These are phyloP conservation scores for Erannis defoliaria DNA, from an alignment of 2,888 invertebrate genomes.

Conservation along the genomic window DNA sequence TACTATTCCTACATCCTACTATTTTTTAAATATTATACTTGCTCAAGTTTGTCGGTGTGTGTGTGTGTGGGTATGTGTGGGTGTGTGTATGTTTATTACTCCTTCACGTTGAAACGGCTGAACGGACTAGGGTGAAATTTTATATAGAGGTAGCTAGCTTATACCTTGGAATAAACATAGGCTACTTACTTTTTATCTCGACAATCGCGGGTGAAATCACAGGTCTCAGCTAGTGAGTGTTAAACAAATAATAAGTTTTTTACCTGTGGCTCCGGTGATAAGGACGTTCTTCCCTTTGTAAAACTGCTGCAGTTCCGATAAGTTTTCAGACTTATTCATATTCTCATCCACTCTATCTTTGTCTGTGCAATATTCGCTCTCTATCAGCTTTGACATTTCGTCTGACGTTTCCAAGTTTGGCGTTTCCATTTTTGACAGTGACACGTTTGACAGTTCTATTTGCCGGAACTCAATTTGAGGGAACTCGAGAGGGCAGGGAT, in stretches of 20 bases:
- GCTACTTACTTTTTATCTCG: too few species aligned
- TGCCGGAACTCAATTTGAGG: conserved; percentile 23
- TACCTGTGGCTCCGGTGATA: conserved; percentile 88
- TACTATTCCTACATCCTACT: too few species aligned
- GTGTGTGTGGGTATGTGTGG: too few species aligned
- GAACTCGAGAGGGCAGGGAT: conserved; percentile 30
- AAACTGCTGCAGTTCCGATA: conserved; percentile 84
- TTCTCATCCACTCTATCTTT: conserved; percentile 52
- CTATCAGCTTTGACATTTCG: conserved; percentile 19
- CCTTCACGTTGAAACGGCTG: too few species aligned
- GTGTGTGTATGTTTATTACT: too few species aligned
- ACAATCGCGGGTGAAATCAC: too few species aligned
- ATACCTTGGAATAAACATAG: too few species aligned
- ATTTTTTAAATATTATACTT: too few species aligned
- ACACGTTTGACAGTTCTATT: conserved; percentile 24
- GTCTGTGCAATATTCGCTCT: conserved; percentile 39
- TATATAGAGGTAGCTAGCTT: too few species aligned
- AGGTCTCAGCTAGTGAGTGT: too few species aligned
- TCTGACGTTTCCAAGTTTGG: conserved; percentile 5
- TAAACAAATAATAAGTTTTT: conserved; percentile 34
- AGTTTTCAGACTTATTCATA: conserved; percentile 51
- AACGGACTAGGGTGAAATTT: too few species aligned
- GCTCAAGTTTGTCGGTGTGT: too few species aligned
- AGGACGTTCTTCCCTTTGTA: conserved; percentile 86
- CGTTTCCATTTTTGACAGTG: conserved; percentile 3